Evolutionary conservation across 1,140 invertebrate species (phyloP), one percentile per base, ranked within the genome.

Genomic region (Lepidurus apus): DNA sequence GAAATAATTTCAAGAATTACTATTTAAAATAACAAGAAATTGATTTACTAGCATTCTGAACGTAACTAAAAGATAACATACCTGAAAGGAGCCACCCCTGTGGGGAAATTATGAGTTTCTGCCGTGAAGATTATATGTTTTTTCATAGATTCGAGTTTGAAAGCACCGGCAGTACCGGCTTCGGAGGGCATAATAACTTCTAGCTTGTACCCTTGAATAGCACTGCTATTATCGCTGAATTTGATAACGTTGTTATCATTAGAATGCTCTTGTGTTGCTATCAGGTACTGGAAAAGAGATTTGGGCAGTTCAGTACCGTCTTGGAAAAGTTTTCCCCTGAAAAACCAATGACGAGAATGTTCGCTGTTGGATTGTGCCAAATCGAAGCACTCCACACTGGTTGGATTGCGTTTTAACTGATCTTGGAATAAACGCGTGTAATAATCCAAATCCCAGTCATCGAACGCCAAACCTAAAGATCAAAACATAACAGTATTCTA

Each of bases 91-190:
- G 93, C 92, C 74, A 95, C 92, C 74, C 95, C 97, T 65, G 97
- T 99, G 7, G 97, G 97, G 88, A 99, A 99, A 84, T 99, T 99
- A 84, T 99, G 97, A 0, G 97, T 99, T 87, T 99, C 97, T 0
- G 97, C 97, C 8, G 97, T 98, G 82, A 98, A 98, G 83, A 98
- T 96, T n/a, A 98, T 90, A 86, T 99, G 95, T 7, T 92, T 91
- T n/a, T 90, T 87, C 0, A 75, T 43, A 7, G 74, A 75, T n/a
- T 75, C 87, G 85, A 9, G 86, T 81, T 45, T 89, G 83, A 65
- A 89, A 80, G 87, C 83, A 79, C 93, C 92, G 0, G 93, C 88
- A 44, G 84, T 85, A 44, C 84, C 76, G 10, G 90, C 87, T 34
- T 90, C 85, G 82, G 83, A 0, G 95, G 93, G 76, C 87, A 84